Percentiles rank a stretch among this genome's conserved stretches.
phyloP scores from a whole-genome alignment of 2,113 vertebrate species.

The Talpa occidentalis region DNA sequence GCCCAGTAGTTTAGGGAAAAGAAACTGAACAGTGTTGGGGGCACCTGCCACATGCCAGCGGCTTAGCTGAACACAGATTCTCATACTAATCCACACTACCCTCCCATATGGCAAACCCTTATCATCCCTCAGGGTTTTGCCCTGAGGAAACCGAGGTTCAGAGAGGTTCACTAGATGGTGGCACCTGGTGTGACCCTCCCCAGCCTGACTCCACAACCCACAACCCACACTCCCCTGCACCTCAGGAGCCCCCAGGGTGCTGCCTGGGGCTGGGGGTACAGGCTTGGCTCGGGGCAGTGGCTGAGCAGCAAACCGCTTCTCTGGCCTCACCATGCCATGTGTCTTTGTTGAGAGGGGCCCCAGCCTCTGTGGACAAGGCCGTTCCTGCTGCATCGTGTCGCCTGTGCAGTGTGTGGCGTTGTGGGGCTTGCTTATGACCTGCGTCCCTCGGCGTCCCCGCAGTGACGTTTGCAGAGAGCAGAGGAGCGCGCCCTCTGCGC shows the following conservation, averaged over 20 bases:
- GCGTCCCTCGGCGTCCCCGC: neutral
- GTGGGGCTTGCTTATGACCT: neutral
- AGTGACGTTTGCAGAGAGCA: neutral
- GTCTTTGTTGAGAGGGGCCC: neutral
- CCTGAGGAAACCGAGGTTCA: neutral
- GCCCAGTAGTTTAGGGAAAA: neutral
- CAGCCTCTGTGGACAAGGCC: neutral
- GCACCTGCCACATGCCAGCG: neutral
- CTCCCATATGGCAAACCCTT: fast-evolving
- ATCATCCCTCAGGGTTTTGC: neutral
- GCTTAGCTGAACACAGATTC: neutral
- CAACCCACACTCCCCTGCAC: fast-evolving
- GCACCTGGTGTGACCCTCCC: neutral
- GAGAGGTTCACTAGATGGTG: neutral
- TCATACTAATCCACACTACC: fast-evolving
- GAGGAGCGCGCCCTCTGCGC: neutral
- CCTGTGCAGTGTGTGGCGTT: neutral
- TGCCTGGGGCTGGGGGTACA: neutral
- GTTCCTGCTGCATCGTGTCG: neutral
- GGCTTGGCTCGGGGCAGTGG: fast-evolving
- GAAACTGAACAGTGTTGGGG: neutral
- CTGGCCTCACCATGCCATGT: neutral
- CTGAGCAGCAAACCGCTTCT: neutral
- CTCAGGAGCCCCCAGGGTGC: fast-evolving
- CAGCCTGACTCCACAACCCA: neutral